Conservation (phyloP, 2,888 invertebrate species). For the Rotaria socialis region DNA sequence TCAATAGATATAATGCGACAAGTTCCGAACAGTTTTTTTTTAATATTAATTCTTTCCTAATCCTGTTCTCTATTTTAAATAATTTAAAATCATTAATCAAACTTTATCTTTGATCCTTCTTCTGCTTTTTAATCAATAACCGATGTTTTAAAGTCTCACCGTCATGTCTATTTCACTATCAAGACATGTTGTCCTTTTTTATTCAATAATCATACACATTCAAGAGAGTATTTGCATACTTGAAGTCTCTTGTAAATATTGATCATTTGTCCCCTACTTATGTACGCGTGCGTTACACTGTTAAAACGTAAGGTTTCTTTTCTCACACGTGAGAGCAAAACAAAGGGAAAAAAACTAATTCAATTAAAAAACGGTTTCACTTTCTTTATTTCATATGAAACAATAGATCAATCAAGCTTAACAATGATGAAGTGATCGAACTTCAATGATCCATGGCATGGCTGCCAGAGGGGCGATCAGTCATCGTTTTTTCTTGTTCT, state of each 20-base stretch:
- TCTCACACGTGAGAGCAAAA: not conserved
- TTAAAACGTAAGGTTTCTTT: not conserved
- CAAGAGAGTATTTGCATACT: not conserved
- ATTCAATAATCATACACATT: not conserved
- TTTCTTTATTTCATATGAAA: not conserved
- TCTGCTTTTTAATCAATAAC: not conserved
- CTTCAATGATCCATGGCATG: not conserved
- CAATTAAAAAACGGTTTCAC: not conserved
- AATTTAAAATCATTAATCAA: not conserved
- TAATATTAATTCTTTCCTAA: not conserved
- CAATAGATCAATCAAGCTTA: slow-evolving; percentile 18
- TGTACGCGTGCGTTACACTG: not conserved
- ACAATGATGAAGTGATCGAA: not conserved
- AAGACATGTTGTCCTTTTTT: not conserved
- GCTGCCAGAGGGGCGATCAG: not conserved
- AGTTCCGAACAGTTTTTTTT: not conserved
- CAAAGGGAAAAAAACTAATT: not conserved
- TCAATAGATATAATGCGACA: not conserved
- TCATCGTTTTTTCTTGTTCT: not conserved
- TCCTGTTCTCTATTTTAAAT: not conserved
- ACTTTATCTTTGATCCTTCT: no score
- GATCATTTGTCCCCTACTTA: not conserved
- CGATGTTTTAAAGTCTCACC: not conserved
- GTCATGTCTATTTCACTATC: not conserved
- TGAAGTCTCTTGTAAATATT: not conserved